Conservation (phyloP, 2,113 vertebrate genomes). For the Onychostruthus taczanowskii region DNA sequence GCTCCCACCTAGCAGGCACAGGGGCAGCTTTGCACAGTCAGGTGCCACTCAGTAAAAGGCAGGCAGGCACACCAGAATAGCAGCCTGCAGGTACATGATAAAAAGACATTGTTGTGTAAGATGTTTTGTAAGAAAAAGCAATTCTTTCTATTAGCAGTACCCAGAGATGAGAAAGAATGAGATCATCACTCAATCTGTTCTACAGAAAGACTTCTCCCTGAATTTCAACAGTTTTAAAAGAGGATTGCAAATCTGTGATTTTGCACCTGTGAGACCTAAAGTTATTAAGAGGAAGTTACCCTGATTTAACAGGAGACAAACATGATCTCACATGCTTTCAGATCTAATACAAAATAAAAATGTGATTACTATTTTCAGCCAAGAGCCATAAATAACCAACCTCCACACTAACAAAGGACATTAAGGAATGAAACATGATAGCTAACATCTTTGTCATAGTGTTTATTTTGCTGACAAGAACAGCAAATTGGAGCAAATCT, state of each 20-base stretch:
- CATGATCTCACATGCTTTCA: neutral
- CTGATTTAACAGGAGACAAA: neutral
- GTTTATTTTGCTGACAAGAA: neutral
- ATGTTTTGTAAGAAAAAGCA: neutral
- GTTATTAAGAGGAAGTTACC: neutral
- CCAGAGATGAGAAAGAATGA: neutral
- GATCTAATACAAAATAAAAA: neutral
- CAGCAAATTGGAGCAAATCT: neutral
- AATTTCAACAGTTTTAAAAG: neutral
- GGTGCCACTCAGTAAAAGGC: neutral
- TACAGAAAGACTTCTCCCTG: neutral
- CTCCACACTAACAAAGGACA: neutral
- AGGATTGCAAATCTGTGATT: neutral
- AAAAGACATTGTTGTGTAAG: neutral
- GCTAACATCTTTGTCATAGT: neutral
- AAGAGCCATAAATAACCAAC: neutral
- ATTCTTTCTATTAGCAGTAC: neutral
- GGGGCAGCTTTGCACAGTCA: neutral
- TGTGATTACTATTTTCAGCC: neutral
- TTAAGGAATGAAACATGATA: neutral
- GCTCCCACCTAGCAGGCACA: neutral
- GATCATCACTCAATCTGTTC: neutral
- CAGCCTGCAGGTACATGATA: neutral
- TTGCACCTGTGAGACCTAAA: neutral
- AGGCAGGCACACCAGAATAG: neutral